A percentile compares a stretch with the other conserved stretches of the same genome.
These are phyloP conservation scores for human DNA, from an alignment of 2,113 vertebrate species.

Conservation along the genomic window DNA sequence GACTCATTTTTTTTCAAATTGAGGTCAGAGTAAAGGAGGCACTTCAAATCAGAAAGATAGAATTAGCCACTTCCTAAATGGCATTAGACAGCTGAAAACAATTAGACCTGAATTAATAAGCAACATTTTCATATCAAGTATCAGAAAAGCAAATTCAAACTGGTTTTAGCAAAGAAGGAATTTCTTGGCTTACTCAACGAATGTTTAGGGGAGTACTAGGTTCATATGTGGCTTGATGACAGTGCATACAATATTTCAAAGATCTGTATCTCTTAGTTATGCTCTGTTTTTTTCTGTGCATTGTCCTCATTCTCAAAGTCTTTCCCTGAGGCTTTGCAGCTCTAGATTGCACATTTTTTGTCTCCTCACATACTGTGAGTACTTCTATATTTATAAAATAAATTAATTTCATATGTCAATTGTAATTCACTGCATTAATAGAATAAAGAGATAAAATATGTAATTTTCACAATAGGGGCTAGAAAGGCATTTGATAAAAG, in stretches of 20 bases:
- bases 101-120: background rate
- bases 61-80: background rate
- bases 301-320: background rate
- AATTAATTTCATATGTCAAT: constrained; percentile 5
- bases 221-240: background rate
- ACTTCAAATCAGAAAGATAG: background rate
- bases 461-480: background rate
- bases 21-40: background rate
- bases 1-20: background rate
- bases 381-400: background rate
- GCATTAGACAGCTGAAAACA: background rate
- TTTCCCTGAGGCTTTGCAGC: background rate
- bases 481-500: background rate
- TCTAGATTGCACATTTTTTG: background rate
- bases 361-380: background rate
- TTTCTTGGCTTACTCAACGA: background rate
- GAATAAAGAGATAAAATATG: background rate
- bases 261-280: background rate
- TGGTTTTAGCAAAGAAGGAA: background rate
- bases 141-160: background rate
- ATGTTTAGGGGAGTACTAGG: background rate
- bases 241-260: background rate
- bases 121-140: background rate
- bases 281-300: background rate
- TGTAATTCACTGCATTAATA: background rate